Evolutionary conservation across 2,113 vertebrate species (phyloP).

Genomic region (Peromyscus leucopus): DNA sequence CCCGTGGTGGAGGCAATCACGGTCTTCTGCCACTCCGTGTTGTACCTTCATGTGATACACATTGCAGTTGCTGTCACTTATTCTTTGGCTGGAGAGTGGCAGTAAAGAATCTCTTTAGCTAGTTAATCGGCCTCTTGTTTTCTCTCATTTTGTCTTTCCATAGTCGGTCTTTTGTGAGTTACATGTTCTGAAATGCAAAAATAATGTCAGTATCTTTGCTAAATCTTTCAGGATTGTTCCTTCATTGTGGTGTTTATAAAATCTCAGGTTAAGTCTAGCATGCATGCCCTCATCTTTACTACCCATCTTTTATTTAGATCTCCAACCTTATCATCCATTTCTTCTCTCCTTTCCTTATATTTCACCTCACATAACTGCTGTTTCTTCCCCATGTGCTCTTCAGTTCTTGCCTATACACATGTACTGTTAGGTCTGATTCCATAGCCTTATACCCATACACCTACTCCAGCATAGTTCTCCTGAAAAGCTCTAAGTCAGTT

Average conservation of each 20-base stretch:
- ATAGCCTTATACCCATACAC: not conserved
- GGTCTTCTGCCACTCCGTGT: not conserved
- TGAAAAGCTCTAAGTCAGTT: not conserved
- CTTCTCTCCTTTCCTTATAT: not conserved
- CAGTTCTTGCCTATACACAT: not conserved
- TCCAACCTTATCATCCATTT: not conserved
- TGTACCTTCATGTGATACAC: not conserved
- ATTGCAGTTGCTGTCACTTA: conserved; percentile 1
- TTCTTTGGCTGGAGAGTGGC: not conserved
- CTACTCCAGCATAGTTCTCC: not conserved
- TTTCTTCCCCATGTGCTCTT: not conserved
- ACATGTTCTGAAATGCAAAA: conserved; percentile 48
- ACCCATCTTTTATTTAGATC: not conserved
- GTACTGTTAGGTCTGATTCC: not conserved
- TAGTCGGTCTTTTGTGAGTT: conserved; percentile 6
- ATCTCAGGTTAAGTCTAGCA: not conserved
- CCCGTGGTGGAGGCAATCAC: not conserved
- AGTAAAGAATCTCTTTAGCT: not conserved
- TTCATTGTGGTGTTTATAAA: conserved; percentile 16
- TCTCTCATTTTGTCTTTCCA: not conserved
- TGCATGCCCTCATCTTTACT: not conserved
- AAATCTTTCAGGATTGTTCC: not conserved
- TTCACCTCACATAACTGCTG: not conserved
- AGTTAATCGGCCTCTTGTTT: not conserved
- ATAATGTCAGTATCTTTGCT: not conserved